Base-by-base conservation (phyloP, 1,140 invertebrate genomes). In the Euglossa dilemma region DNA sequence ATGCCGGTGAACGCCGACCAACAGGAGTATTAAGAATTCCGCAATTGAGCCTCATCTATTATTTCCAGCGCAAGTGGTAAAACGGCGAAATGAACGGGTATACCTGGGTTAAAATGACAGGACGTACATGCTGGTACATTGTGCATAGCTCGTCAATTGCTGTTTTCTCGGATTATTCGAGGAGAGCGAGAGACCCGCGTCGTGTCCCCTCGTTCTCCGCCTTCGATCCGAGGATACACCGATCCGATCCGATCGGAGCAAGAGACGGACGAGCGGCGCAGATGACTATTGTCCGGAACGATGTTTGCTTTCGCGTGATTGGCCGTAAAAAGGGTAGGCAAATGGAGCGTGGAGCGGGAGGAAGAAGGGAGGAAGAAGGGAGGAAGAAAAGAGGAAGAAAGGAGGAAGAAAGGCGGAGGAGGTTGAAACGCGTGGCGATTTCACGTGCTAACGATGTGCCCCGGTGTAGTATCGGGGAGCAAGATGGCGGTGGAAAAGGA, bases 291-390 rank as follows among this genome's bases (percentile, higher is more conserved):
- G 14, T 43, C 47, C 12, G 54, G 66, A 80, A 80, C 77, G 77
- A 36, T 80, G 67, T 71, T 80, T 80, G 56, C 20, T 25, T 71
- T 80, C 5, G 11, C 18, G 45, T 71, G 61, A 80, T 52, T 23
- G 56, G 67, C 52, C 52, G 52, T 70, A 50, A 50, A n/a, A 71
- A 25, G 36, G 36, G 54, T 61, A 79, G 18, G 66, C 56, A 59
- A 70, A 79, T 79, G 66, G 77, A 61, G 66, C 77, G 54, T 25
- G 11, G 47, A 36, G 4, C 36, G 36, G 7, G 16, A 52, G 16
- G 50, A 77, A 23, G 45, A 72, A 80, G 59, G 54, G 45, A 52
- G 57, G 28, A 23, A 28, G n/a, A 61, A 52, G 67, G 54, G 4
- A 50, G 47, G 6, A 1, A n/a, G 14, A 63, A 63, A 54, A 20